These are phyloP conservation scores for Taxidea taxus DNA, from an alignment of 2,113 vertebrate genomes.

Conservation along the genomic window DNA sequence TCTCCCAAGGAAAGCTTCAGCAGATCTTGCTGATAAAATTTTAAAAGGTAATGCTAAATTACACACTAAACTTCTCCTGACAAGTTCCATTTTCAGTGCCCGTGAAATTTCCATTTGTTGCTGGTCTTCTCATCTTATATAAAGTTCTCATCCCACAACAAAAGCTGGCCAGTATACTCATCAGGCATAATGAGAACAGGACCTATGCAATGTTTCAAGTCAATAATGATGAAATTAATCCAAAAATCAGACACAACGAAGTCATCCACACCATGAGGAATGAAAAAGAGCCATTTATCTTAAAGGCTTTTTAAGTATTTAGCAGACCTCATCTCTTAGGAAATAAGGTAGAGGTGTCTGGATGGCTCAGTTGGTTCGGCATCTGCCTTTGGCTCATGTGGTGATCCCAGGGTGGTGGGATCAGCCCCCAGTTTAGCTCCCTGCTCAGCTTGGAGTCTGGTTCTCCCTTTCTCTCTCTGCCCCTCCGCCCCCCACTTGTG, in stretches of 20 bases:
- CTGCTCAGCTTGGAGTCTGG: no score
- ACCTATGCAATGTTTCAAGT: conserved; percentile 12
- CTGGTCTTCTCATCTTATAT: conserved; percentile 18
- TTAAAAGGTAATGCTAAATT: conserved; percentile 20
- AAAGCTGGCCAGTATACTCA: neutral
- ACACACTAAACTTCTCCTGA: neutral
- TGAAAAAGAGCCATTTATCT: conserved; percentile 31
- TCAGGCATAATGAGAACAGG: neutral
- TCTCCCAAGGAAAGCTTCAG: conserved; percentile 28
- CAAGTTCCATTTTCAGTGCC: conserved; percentile 24
- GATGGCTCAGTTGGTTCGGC: no score
- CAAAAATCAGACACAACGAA: conserved; percentile 52
- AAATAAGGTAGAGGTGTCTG: neutral
- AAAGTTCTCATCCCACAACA: conserved; percentile 8
- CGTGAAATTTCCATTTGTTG: conserved; percentile 43
- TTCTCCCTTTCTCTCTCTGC: no score
- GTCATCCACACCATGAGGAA: conserved; percentile 8
- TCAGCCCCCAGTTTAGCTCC: no score
- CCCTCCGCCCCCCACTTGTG: no score
- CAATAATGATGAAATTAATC: conserved; percentile 48
- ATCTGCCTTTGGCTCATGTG: no score
- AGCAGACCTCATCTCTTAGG: conserved; percentile 39
- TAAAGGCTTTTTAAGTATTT: conserved; percentile 65
- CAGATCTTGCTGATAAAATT: neutral
- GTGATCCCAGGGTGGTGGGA: no score